A percentile compares a stretch with the other conserved stretches of the same genome.
These are phyloP conservation scores for Chrysomela aeneicollis DNA, from an alignment of 2,888 invertebrate genomes.

Conservation along the genomic window DNA sequence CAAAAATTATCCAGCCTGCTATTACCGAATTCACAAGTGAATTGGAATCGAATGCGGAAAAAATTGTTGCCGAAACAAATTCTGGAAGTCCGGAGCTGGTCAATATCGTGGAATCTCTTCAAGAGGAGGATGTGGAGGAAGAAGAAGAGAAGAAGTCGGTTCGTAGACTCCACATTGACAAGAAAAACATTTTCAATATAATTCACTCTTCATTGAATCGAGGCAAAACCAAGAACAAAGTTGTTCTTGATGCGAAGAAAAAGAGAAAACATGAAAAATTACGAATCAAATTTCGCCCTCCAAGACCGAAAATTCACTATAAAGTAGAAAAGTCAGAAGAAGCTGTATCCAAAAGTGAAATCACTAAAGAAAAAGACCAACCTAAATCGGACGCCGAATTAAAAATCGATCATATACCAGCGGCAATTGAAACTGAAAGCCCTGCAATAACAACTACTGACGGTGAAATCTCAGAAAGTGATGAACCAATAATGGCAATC, in stretches of 20 bases:
- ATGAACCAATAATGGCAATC: neutral
- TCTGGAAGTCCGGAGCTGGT: constrained; percentile 3
- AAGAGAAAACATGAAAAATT: neutral
- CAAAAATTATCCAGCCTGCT: constrained; percentile 11
- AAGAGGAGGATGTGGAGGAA: constrained; percentile 13
- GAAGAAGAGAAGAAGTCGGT: constrained; percentile 24
- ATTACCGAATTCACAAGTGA: neutral
- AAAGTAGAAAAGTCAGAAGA: neutral
- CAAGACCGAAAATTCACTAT: neutral
- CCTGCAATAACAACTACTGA: neutral
- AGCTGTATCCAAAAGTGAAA: neutral
- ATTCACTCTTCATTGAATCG: constrained; percentile 50
- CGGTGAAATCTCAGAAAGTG: neutral
- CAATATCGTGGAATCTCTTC: constrained; percentile 9
- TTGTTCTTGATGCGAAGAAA: neutral
- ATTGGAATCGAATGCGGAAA: neutral
- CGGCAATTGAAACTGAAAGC: neutral
- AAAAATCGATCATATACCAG: constrained; percentile 35
- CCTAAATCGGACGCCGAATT: constrained; percentile 17
- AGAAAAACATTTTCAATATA: constrained; percentile 48
- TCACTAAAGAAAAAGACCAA: neutral
- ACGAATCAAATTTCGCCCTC: neutral
- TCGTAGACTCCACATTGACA: constrained; percentile 32
- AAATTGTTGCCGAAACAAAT: neutral
- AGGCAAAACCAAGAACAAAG: neutral